Evolutionary conservation across 2,888 invertebrate genomes (phyloP).

Genomic region (Chymomyza procnemis): DNA sequence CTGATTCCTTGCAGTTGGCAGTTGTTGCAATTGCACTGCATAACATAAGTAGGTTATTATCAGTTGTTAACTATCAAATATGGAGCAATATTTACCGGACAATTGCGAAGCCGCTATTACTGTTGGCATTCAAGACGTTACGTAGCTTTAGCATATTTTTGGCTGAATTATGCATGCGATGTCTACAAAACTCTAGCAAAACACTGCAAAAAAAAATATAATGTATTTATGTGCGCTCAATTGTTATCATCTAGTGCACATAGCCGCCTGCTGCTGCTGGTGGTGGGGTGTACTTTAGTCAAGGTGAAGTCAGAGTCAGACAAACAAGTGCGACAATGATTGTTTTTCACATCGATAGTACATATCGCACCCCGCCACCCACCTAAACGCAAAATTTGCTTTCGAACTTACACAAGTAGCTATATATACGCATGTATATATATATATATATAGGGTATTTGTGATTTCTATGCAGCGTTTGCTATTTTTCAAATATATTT

Average conservation of each 20-base stretch:
- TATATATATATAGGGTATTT: neutral
- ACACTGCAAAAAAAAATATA: conserved; percentile 12
- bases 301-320: conserved; percentile 70
- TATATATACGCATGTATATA: neutral
- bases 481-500: neutral
- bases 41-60: neutral
- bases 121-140: conserved; percentile 49
- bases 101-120: conserved; percentile 24
- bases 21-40: conserved; percentile 68
- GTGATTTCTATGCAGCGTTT: no score
- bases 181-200: conserved; percentile 44
- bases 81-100: neutral
- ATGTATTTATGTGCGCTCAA: conserved; percentile 26
- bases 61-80: neutral
- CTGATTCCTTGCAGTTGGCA: conserved; percentile 74
- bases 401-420: neutral
- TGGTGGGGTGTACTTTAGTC: conserved; percentile 61
- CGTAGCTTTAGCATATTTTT: conserved; percentile 61
- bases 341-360: neutral
- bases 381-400: neutral
- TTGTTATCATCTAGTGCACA: conserved; percentile 35
- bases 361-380: neutral
- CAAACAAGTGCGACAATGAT: conserved; percentile 22
- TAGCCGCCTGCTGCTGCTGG: conserved; percentile 6
- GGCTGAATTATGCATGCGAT: conserved; percentile 14